A percentile compares a stretch with the other conserved stretches of the same genome.
These are phyloP conservation scores for Ditylenchus dipsaci DNA, from an alignment of 1,140 invertebrate genomes.

Conservation along the genomic window DNA sequence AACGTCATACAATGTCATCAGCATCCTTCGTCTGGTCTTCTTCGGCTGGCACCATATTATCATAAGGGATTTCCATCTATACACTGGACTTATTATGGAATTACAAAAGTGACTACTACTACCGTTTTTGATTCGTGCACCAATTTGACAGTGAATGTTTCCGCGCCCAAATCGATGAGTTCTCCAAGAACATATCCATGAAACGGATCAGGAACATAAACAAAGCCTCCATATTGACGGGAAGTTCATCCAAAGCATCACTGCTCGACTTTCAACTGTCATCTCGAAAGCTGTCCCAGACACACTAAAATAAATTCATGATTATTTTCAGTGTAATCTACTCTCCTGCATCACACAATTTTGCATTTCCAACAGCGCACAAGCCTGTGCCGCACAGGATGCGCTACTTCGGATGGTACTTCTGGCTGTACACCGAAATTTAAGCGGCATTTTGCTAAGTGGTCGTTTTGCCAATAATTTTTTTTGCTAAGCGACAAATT, in stretches of 20 bases:
- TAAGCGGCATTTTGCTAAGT: too few relatives aligned
- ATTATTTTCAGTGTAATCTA: too few relatives aligned
- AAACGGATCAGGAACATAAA: conserved; percentile 83
- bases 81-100: conserved; percentile 64
- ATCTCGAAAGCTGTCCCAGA: too few relatives aligned
- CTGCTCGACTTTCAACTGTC: background rate
- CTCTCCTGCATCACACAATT: too few relatives aligned
- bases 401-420: too few relatives aligned
- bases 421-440: too few relatives aligned
- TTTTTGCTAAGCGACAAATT: too few relatives aligned
- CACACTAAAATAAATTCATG: too few relatives aligned
- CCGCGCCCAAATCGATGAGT: conserved; percentile 78
- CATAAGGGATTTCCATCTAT: conserved; percentile 63
- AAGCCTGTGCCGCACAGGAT: background rate
- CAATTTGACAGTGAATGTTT: conserved; percentile 59
- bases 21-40: conserved; percentile 76
- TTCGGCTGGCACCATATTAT: conserved; percentile 81
- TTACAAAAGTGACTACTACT: background rate
- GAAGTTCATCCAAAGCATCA: background rate
- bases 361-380: background rate
- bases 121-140: conserved; percentile 10
- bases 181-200: conserved; percentile 84
- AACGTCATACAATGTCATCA: conserved; percentile 83
- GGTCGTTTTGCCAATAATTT: too few relatives aligned
- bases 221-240: conserved; percentile 60